These are phyloP conservation scores for Lagenorhynchus albirostris DNA, from an alignment of 2,113 vertebrate genomes.

Conservation along the genomic window DNA sequence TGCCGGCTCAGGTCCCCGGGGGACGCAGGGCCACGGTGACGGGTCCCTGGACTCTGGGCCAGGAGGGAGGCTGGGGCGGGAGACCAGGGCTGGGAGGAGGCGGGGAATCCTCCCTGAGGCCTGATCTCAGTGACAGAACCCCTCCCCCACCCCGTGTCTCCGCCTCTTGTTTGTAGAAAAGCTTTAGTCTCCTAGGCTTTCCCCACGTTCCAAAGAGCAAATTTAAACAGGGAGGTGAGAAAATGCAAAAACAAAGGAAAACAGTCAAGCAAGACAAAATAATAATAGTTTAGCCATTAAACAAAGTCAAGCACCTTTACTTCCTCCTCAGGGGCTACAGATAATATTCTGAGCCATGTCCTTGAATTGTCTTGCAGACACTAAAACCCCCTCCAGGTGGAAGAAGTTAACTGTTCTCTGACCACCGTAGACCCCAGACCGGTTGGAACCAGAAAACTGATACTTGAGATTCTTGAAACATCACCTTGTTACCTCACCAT, in stretches of 20 bases:
- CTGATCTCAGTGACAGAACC: neutral
- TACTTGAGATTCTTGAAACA: neutral
- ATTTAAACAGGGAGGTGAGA: neutral
- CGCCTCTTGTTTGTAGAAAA: neutral
- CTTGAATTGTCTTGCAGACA: too few species aligned
- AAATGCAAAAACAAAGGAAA: neutral
- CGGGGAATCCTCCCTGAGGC: neutral
- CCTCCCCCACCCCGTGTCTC: rapidly evolving
- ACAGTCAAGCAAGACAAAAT: neutral
- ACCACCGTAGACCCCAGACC: neutral
- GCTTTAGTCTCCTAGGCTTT: neutral
- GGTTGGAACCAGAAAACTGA: rapidly evolving
- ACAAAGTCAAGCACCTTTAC: neutral
- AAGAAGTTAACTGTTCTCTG: too few species aligned
- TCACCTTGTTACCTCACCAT: neutral
- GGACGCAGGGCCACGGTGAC: rapidly evolving
- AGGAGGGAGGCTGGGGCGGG: neutral
- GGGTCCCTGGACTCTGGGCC: neutral
- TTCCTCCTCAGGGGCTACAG: neutral
- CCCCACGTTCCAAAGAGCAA: neutral
- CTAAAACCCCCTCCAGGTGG: neutral
- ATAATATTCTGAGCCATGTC: neutral
- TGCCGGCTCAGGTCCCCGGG: too few species aligned
- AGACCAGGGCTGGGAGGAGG: neutral
- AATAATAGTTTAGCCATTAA: neutral